Percentiles rank a stretch among this genome's conserved stretches.
phyloP scores from a whole-genome alignment of 37 sponge, comb jelly and placozoan species.

The Petrosia ficiformis region DNA sequence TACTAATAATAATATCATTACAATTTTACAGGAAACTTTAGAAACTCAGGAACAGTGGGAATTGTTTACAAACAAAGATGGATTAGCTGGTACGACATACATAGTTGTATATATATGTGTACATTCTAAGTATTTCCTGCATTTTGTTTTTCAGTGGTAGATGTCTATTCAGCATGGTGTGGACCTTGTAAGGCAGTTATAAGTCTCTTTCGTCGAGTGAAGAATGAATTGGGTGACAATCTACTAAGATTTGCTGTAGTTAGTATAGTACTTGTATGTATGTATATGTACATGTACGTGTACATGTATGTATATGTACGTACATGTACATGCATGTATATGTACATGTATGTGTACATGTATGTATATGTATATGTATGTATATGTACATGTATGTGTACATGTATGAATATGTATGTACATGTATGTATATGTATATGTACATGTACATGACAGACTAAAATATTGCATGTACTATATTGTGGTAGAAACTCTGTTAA shows the following conservation, averaged over 20 bases:
- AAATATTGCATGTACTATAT: too few relatives aligned
- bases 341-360: too few relatives aligned
- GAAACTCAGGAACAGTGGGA: constrained; percentile 78
- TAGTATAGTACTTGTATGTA: constrained; percentile 27
- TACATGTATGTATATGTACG: constrained; percentile 3
- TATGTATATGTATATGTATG: neutral
- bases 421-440: too few relatives aligned
- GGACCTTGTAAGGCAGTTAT: constrained; percentile 89
- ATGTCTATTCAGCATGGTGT: constrained; percentile 95
- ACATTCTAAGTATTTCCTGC: constrained; percentile 4
- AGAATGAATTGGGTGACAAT: constrained; percentile 77
- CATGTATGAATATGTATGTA: too few relatives aligned
- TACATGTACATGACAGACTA: too few relatives aligned
- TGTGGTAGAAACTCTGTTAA: too few relatives aligned
- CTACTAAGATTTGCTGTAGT: constrained; percentile 80
- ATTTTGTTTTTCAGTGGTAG: constrained; percentile 63
- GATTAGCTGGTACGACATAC: constrained; percentile 62
- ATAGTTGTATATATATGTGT: neutral
- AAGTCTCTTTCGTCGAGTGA: constrained; percentile 74
- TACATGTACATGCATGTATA: neutral
- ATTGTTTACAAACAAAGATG: constrained; percentile 41
- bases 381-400: neutral
- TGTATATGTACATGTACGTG: neutral
- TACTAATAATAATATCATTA: neutral
- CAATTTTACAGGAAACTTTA: constrained; percentile 33